phyloP scores from a whole-genome alignment of 2,797 vertebrate species.

The Malurus splendens region DNA sequence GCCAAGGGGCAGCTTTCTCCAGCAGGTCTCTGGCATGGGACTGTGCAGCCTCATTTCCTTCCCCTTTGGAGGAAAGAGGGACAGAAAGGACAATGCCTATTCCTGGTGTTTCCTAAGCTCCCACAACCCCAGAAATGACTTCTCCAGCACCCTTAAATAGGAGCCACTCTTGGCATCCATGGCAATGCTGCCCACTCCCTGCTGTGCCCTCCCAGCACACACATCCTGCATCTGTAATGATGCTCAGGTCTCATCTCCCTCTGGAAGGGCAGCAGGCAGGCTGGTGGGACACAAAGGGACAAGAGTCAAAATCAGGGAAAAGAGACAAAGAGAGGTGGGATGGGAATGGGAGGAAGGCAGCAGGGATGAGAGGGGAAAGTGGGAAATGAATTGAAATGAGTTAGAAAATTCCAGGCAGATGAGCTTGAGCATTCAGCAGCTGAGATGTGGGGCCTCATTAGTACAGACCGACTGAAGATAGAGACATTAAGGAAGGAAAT shows the following conservation, averaged over 20 bases:
- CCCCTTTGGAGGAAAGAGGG: background rate
- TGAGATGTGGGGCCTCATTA: conserved; percentile 68
- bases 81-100: background rate
- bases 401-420: conserved; percentile 49
- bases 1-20: background rate
- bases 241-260: background rate
- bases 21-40: background rate
- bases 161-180: accelerated
- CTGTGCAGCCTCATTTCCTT: background rate
- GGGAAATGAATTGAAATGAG: conserved; percentile 35
- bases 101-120: background rate
- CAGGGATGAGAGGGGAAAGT: background rate
- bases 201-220: background rate
- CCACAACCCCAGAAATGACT: background rate
- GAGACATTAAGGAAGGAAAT: conserved; percentile 70
- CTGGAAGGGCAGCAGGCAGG: background rate
- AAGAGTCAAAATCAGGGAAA: background rate
- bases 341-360: background rate
- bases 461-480: conserved; percentile 61
- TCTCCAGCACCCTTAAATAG: background rate
- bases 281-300: background rate
- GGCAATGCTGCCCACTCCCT: background rate
- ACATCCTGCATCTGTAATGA: accelerated
- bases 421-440: conserved; percentile 48
- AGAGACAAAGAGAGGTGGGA: background rate